A percentile compares a stretch with the other conserved stretches of the same genome.
Conservation (phyloP, 2,888 invertebrate species). For the Platycheirus rosarum region DNA sequence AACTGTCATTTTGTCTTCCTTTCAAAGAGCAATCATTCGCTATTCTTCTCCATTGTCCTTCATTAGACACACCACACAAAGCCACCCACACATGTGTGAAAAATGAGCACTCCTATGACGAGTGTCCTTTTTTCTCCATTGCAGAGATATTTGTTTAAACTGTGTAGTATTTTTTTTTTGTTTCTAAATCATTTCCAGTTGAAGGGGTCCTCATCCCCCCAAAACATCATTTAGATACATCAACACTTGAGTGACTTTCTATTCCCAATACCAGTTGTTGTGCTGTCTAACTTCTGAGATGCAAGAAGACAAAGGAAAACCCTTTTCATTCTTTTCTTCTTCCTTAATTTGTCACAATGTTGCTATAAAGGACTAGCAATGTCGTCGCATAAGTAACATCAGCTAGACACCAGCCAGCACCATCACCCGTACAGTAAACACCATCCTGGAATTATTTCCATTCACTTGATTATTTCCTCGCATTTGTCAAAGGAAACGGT, state of each 20-base stretch:
- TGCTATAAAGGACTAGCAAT: conserved; percentile 29
- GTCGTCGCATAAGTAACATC: conserved; percentile 30
- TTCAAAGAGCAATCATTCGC: conserved; percentile 58
- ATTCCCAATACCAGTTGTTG: conserved; percentile 40
- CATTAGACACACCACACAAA: conserved; percentile 67
- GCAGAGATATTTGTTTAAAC: conserved; percentile 57
- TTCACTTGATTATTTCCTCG: conserved; percentile 72
- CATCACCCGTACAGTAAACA: conserved; percentile 13
- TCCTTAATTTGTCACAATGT: conserved; percentile 70
- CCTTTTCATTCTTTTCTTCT: conserved; percentile 52
- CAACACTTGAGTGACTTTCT: conserved; percentile 54
- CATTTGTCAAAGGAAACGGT: conserved; percentile 73
- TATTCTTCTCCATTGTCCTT: conserved; percentile 61
- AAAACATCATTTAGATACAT: conserved; percentile 1
- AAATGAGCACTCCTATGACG: conserved; percentile 46
- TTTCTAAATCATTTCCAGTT: conserved; percentile 21
- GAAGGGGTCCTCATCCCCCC: neutral
- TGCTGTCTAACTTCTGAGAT: conserved; percentile 9
- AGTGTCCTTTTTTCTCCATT: conserved; percentile 61
- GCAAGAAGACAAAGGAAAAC: conserved; percentile 51
- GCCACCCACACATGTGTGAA: conserved; percentile 25
- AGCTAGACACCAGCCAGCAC: conserved; percentile 18
- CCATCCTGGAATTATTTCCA: conserved; percentile 56
- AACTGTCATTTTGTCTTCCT: conserved; percentile 19
- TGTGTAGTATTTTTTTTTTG: conserved; percentile 24